Evolutionary conservation across 2,888 invertebrate genomes (phyloP).

Genomic region (Holacanthella duospinosa): DNA sequence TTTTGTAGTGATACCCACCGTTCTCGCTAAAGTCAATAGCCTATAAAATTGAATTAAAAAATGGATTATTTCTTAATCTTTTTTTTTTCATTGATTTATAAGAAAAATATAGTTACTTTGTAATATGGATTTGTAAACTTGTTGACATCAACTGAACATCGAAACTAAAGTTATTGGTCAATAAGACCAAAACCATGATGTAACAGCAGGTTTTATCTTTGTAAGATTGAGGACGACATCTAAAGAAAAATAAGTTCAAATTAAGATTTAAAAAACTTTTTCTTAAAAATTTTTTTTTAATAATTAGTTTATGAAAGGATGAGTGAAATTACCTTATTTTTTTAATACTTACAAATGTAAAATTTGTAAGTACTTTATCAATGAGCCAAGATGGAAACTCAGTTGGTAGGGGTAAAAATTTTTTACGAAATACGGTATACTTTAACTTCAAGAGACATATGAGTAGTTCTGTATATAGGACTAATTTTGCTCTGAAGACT

Average conservation of each 20-base stretch:
- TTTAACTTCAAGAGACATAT: slow-evolving; percentile 24
- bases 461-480: slow-evolving; percentile 27
- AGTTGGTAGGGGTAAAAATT: slow-evolving; percentile 15
- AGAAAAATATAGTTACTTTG: slow-evolving; percentile 21
- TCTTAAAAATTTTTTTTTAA: too few relatives aligned
- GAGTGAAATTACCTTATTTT: slow-evolving; percentile 26
- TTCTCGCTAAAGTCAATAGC: slow-evolving; percentile 23
- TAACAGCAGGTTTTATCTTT: slow-evolving; percentile 33
- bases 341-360: slow-evolving; percentile 25
- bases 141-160: slow-evolving; percentile 30
- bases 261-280: neutral
- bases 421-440: slow-evolving; percentile 17
- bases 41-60: slow-evolving; percentile 16
- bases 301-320: neutral
- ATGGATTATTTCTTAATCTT: neutral
- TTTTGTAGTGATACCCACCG: slow-evolving; percentile 29
- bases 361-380: slow-evolving; percentile 25
- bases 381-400: slow-evolving; percentile 25
- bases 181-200: slow-evolving; percentile 28
- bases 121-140: slow-evolving; percentile 32
- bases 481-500: slow-evolving; percentile 18
- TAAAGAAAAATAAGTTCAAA: slow-evolving; percentile 6
- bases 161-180: slow-evolving; percentile 26
- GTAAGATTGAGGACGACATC: slow-evolving; percentile 19
- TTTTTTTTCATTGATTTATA: neutral